Percentiles rank a stretch among this genome's conserved stretches.
Evolutionary conservation across 2,113 vertebrate genomes (phyloP).

Genomic region (Ptilorrhoa leucosticta): DNA sequence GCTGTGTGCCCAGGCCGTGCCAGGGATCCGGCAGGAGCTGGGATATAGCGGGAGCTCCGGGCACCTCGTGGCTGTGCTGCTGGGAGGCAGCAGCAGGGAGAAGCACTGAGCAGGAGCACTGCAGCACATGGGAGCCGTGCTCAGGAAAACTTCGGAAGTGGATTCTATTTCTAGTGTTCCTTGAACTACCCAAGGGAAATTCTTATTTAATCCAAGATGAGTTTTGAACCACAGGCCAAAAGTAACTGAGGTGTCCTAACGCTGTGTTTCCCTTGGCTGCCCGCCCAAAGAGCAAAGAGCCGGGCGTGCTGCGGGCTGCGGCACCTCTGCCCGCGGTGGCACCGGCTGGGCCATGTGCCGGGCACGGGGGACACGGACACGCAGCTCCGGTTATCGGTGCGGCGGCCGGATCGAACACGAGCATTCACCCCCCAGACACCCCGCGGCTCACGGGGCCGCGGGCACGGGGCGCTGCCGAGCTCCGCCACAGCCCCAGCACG

Average conservation of each 20-base stretch:
- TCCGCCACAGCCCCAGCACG: background rate
- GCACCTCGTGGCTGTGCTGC: background rate
- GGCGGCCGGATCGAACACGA: background rate
- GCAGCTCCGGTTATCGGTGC: background rate
- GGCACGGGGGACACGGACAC: background rate
- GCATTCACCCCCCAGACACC: fast-evolving
- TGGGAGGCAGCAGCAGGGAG: background rate
- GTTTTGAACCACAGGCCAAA: background rate
- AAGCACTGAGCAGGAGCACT: background rate
- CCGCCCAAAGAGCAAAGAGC: fast-evolving
- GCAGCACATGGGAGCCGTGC: fast-evolving
- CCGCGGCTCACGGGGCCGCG: background rate
- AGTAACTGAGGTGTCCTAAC: background rate
- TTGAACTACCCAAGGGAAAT: background rate
- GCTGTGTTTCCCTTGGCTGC: fast-evolving
- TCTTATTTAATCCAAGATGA: background rate
- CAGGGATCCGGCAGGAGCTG: fast-evolving
- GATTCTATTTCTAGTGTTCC: background rate
- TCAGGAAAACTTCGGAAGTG: background rate
- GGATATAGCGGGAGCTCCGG: background rate
- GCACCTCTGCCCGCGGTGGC: background rate
- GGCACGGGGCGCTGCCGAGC: background rate
- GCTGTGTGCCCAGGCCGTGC: fast-evolving
- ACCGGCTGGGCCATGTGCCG: background rate
- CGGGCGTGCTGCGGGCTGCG: fast-evolving